Evolutionary conservation across 2,113 vertebrate genomes (phyloP), one percentile per base, ranked within the genome.

Genomic region (Scartelaos histophorus): DNA sequence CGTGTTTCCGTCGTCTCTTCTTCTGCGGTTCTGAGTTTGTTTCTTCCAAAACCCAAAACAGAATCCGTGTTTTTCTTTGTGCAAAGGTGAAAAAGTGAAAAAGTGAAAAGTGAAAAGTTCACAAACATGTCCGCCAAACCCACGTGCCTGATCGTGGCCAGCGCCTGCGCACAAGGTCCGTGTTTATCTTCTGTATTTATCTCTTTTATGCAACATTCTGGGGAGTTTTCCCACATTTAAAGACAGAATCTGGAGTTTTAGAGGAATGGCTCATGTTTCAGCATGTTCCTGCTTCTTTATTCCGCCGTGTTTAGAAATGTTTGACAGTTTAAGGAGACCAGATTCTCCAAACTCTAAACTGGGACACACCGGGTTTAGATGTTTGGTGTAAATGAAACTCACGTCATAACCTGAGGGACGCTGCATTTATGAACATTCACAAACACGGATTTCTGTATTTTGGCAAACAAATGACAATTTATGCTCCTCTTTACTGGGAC

Each of bases 61-160:
- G 10, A 43, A 43, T 10, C 7, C 7, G 22, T 43, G 0, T 29
- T 25, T 12, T 25, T 77, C 4, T 15, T 68, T 69, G 24, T 53
- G 13, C 49, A 43, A 19, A 43, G 15, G 11, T 35, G 1, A 65
- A 43, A n/a, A 29, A 29, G 29, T 29, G 29, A 29, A 29, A n/a
- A 29, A 29, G 29, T 29, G 29, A 29, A 29, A 29, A 29, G 29
- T 58, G 4, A 15, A 17, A 34, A 29, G n/a, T 76, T 54, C 5
- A 13, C 17, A 1, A 13, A 82, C 45, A 92, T 92, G 91, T 91
- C 89, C 60, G 79, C 88, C 0, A 92, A 91, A 57, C 88, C 91
- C 22, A 91, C 89, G 0, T 92, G 91, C 76, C n/a, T 92, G 74
- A 91, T 92, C 12, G 91, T 92, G 57, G 82, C 88, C 45, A 92